These are phyloP conservation scores for Chrysopa pallens DNA, from an alignment of 1,140 invertebrate genomes.

Conservation along the genomic window DNA sequence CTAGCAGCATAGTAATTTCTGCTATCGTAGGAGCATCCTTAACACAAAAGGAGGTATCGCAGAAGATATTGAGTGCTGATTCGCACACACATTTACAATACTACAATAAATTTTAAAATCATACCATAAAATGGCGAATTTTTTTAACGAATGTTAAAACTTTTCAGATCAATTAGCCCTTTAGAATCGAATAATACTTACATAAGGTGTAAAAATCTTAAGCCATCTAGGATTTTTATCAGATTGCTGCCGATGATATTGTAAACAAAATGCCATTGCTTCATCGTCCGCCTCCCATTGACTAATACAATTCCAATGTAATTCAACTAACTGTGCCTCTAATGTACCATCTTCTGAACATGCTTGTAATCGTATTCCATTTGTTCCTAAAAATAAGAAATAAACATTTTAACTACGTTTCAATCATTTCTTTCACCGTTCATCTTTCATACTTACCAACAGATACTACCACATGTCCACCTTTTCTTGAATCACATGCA, in stretches of 20 bases:
- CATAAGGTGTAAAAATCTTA: conserved; percentile 82
- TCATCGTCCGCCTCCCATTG: conserved; percentile 82
- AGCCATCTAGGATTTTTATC: conserved; percentile 71
- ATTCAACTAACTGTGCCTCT: conserved; percentile 64
- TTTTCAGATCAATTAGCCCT: no score
- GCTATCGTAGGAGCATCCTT: no score
- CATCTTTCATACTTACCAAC: conserved; percentile 44
- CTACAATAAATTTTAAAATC: no score
- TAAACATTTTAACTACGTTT: background rate
- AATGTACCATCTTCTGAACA: conserved; percentile 71
- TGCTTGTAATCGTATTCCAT: conserved; percentile 67
- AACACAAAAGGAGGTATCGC: no score
- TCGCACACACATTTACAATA: no score
- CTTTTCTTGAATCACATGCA: conserved; percentile 82
- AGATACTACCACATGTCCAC: conserved; percentile 73
- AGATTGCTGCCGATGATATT: conserved; percentile 50
- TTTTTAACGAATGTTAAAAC: no score
- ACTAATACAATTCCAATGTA: conserved; percentile 63
- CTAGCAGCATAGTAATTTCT: no score
- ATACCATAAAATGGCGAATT: no score
- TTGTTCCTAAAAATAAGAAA: conserved; percentile 21
- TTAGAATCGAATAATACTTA: no score
- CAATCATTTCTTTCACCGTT: background rate
- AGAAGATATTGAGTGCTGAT: no score
- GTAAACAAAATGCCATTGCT: conserved; percentile 74